These are phyloP conservation scores for Otolemur crassicaudatus DNA, from an alignment of 2,797 vertebrate genomes.

Conservation along the genomic window DNA sequence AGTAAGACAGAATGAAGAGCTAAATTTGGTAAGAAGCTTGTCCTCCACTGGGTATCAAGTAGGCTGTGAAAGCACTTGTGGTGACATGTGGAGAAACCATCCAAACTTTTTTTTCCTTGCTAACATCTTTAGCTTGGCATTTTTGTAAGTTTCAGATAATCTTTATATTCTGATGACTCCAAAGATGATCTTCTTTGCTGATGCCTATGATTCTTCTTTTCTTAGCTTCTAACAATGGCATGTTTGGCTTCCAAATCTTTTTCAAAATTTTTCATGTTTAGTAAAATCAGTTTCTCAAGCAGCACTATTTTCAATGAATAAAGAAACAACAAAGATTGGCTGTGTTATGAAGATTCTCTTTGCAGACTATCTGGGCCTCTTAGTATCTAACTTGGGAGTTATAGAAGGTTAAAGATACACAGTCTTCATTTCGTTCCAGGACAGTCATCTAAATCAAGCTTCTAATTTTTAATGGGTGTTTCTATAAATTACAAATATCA, in stretches of 20 bases:
- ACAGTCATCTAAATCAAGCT: not conserved
- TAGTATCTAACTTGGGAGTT: not conserved
- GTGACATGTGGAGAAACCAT: slow-evolving; percentile 80
- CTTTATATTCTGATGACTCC: slow-evolving; percentile 81
- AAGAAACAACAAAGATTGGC: slow-evolving; percentile 29
- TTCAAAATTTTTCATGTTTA: slow-evolving; percentile 66
- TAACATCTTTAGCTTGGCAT: slow-evolving; percentile 88
- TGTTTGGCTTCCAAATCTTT: slow-evolving; percentile 83
- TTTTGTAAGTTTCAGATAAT: slow-evolving; percentile 83
- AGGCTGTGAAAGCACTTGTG: slow-evolving; percentile 80
- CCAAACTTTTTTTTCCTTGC: slow-evolving; percentile 86
- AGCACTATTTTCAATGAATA: slow-evolving; percentile 43
- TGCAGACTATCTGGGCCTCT: not conserved
- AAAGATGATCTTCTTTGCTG: slow-evolving; percentile 71
- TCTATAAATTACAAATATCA: slow-evolving; percentile 33
- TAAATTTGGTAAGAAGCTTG: slow-evolving; percentile 97
- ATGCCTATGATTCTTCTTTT: slow-evolving; percentile 83
- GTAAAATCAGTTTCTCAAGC: slow-evolving; percentile 78
- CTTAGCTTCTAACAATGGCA: slow-evolving; percentile 88
- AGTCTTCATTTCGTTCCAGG: slow-evolving; percentile 48
- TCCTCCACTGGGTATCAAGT: slow-evolving; percentile 83
- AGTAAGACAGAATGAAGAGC: slow-evolving; percentile 99
- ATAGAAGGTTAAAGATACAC: not conserved
- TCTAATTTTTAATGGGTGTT: slow-evolving; percentile 36
- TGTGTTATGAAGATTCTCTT: slow-evolving; percentile 25